Conservation (phyloP, 2,888 invertebrate genomes). For the Erynnis tages region DNA sequence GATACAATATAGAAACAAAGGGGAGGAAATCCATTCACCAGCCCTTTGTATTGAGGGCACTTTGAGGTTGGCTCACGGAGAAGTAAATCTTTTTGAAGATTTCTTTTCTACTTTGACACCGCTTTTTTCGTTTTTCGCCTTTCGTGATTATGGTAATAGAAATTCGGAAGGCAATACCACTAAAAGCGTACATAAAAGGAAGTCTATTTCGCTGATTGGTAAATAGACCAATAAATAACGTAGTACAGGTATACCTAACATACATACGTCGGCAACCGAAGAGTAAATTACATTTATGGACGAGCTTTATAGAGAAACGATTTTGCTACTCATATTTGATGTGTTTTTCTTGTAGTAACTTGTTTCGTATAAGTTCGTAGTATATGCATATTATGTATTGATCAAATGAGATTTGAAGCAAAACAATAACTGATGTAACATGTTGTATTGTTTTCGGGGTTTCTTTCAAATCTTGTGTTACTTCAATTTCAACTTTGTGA, state of each 20-base stretch:
- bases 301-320: constrained; percentile 20
- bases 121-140: constrained; percentile 39
- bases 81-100: constrained; percentile 55
- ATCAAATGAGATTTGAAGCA: neutral
- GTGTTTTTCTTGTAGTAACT: neutral
- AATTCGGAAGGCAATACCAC: constrained; percentile 36
- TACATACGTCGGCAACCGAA: constrained; percentile 2
- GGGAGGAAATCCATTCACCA: constrained; percentile 43
- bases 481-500: no score
- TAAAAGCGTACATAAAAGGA: constrained; percentile 26
- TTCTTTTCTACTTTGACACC: constrained; percentile 51
- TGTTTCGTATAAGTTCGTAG: neutral
- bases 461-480: no score
- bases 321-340: constrained; percentile 21
- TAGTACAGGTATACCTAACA: constrained; percentile 1
- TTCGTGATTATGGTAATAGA: constrained; percentile 49
- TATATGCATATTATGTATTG: neutral
- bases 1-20: constrained; percentile 59
- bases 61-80: constrained; percentile 42
- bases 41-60: constrained; percentile 50
- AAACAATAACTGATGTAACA: no score
- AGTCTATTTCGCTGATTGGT: constrained; percentile 27
- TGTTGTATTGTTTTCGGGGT: no score
- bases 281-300: constrained; percentile 22
- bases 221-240: constrained; percentile 22